phyloP scores from a whole-genome alignment of 2,888 invertebrate species.

The Brenthis daphne region DNA sequence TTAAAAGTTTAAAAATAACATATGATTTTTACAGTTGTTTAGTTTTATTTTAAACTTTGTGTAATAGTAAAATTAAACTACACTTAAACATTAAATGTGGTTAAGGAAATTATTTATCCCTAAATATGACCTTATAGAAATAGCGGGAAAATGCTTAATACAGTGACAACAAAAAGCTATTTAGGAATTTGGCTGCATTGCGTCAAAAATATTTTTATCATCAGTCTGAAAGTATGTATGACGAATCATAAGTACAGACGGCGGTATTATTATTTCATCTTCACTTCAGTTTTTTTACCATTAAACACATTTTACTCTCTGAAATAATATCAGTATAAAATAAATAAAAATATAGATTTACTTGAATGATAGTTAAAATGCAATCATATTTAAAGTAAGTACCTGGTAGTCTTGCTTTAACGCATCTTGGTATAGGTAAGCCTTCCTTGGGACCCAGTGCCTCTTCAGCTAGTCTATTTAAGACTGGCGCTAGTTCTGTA shows the following conservation, averaged over 20 bases:
- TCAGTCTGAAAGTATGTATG: slow-evolving; percentile 2
- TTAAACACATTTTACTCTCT: not conserved
- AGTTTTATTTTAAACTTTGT: too few relatives aligned
- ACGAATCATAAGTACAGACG: slow-evolving; percentile 13
- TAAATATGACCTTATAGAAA: too few relatives aligned
- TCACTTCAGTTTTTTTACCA: not conserved
- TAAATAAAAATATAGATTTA: too few relatives aligned
- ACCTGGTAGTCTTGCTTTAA: slow-evolving; percentile 86
- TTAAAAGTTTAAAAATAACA: too few relatives aligned
- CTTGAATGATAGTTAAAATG: too few relatives aligned
- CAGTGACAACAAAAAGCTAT: not conserved
- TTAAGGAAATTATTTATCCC: too few relatives aligned
- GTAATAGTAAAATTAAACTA: too few relatives aligned
- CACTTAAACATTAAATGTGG: too few relatives aligned
- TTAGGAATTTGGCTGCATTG: slow-evolving; percentile 7
- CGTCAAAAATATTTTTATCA: slow-evolving; percentile 16
- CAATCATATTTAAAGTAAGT: not conserved
- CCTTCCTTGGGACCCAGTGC: slow-evolving; percentile 67
- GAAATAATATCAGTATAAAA: not conserved
- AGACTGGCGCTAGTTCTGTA: slow-evolving; percentile 87
- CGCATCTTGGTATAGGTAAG: slow-evolving; percentile 81
- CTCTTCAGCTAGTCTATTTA: slow-evolving; percentile 86
- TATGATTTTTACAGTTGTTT: too few relatives aligned
- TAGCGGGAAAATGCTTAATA: not conserved
- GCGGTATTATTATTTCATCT: not conserved